Base-by-base conservation (phyloP, 2,888 invertebrate genomes). In the Phyto melanocephala region DNA sequence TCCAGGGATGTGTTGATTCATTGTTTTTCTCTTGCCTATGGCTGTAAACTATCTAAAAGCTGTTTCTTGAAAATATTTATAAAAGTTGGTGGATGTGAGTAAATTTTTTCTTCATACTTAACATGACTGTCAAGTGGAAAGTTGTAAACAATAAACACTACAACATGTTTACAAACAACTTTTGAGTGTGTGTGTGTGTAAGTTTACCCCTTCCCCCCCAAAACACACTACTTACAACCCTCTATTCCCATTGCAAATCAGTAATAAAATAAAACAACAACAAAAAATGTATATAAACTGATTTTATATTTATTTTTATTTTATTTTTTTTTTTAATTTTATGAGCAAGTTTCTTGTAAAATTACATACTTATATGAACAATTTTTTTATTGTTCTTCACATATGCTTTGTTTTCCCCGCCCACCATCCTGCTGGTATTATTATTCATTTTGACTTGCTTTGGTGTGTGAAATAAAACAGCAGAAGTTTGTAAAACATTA, bases 111-210 rank as follows among this genome's bases (percentile, higher is more conserved):
- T 60, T 17, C 47, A 42, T 37, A 35, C 52, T 22, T 58, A 24
- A 13, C 17, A 15, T 42, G 37, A n/a, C 40, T 74, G 67, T 63
- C 68, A 74, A 81, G 68, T 81, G 50, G 58, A 75, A 82, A 79
- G 70, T 54, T 78, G 63, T 75, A 75, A 78, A 75, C 81, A 75
- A 70, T 54, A 77, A 74, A 62, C n/a, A 71, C 13, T 28, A 63
- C 47, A 74, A 50, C 20, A 68, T 67, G 37, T 71, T 75, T 70
- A 56, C 74, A 35, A 75, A 56, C 65, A 76, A 42, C 33, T 52
- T 22, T 28, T 37, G 8, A 24, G 17, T 60, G 17, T 50, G 50
- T 2, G 15, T 22, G 20, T 52, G 52, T 24, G 13, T 13, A 10
- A 24, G n/a, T 24, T 15, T 33, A n/a, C n/a, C n/a, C n/a, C n/a